These are phyloP conservation scores for rabbit (Oryctolagus cuniculus) DNA, from an alignment of 2,113 vertebrate genomes.

Conservation along the genomic window mOryCun1.1 NC_091447.1:47930001-47930500, in stretches of 20 bases:
- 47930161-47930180: not conserved
- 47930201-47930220: not conserved
- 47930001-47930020: slow-evolving; percentile 28
- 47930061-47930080: slow-evolving; percentile 8
- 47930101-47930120: slow-evolving; percentile 34
- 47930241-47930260: slow-evolving; percentile 30
- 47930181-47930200: not conserved
- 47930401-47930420: slow-evolving; percentile 63
- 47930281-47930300: slow-evolving; percentile 95
- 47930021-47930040: slow-evolving; percentile 27
- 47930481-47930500: slow-evolving; percentile 48
- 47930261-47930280: not conserved
- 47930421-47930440: not conserved
- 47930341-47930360: slow-evolving; percentile 97
- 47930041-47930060: slow-evolving; percentile 46
- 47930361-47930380: slow-evolving; percentile 91
- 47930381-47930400: slow-evolving; percentile 86
- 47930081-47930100: not conserved
- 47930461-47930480: not conserved
- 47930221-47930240: not conserved
- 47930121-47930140: slow-evolving; percentile 40
- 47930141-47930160: slow-evolving; percentile 20
- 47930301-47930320: slow-evolving; percentile 92
- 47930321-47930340: slow-evolving; percentile 93
- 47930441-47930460: slow-evolving; percentile 7